Evolutionary conservation across 1,140 invertebrate genomes (phyloP).

Genomic region (Aphaenogaster rudis): DNA sequence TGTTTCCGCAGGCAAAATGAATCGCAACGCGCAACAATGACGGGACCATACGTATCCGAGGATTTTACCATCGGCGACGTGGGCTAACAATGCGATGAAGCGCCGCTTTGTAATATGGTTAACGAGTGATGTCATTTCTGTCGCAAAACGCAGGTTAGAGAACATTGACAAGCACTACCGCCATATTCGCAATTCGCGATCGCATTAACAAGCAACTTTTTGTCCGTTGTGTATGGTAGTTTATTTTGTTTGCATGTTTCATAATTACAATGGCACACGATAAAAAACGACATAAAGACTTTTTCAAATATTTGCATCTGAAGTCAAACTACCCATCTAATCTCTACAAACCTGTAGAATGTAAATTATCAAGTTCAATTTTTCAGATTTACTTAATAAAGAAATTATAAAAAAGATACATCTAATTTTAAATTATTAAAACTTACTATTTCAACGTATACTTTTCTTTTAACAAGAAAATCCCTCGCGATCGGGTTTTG

Average conservation of each 20-base stretch:
- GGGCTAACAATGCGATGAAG: slow-evolving; percentile 47
- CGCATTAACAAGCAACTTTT: slow-evolving; percentile 43
- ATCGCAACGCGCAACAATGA: slow-evolving; percentile 49
- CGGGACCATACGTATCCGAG: slow-evolving; percentile 51
- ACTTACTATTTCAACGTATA: not conserved
- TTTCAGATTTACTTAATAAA: not conserved
- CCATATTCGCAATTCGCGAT: slow-evolving; percentile 19
- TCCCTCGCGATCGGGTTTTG: not conserved
- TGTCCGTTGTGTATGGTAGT: not conserved
- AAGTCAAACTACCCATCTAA: not conserved
- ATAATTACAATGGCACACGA: not conserved
- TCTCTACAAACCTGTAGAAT: not conserved
- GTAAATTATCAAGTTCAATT: not conserved
- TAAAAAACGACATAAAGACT: not conserved
- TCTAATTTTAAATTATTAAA: slow-evolving; percentile 2
- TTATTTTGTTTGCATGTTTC: slow-evolving; percentile 11
- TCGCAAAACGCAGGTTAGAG: slow-evolving; percentile 30
- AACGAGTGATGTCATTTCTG: slow-evolving; percentile 60
- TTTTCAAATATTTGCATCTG: not conserved
- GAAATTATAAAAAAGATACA: too few relatives aligned
- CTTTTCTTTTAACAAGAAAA: not conserved
- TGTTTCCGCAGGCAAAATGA: slow-evolving; percentile 47
- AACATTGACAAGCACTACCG: slow-evolving; percentile 39
- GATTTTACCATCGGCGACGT: slow-evolving; percentile 44
- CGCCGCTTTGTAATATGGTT: slow-evolving; percentile 58